Percentiles rank a stretch among this genome's conserved stretches.
phyloP scores from a whole-genome alignment of 2,113 vertebrate species.

The Alosa alosa region DNA sequence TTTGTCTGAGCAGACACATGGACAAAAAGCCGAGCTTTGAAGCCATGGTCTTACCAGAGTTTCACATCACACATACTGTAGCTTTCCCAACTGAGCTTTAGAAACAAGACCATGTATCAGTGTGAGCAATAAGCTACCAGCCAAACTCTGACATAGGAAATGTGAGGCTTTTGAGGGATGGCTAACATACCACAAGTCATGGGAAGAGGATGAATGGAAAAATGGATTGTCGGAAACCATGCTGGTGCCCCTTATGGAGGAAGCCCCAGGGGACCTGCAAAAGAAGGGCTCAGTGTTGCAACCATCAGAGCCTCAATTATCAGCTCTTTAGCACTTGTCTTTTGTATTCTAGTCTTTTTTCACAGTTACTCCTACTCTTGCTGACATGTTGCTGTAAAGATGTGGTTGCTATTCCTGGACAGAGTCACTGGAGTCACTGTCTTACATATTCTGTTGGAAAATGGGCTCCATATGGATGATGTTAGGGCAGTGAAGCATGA shows the following conservation, averaged over 20 bases:
- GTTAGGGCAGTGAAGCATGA: neutral
- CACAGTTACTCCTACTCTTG: neutral
- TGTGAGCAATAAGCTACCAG: neutral
- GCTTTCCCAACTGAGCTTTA: neutral
- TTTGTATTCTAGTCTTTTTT: neutral
- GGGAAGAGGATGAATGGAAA: slow-evolving; percentile 17
- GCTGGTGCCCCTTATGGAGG: neutral
- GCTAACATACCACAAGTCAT: slow-evolving; percentile 20
- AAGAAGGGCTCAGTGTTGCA: neutral
- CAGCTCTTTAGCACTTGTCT: neutral
- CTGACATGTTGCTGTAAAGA: neutral
- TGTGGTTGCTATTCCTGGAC: neutral
- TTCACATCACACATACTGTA: neutral
- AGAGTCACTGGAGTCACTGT: neutral
- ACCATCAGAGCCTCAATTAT: neutral
- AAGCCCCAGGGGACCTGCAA: slow-evolving; percentile 18
- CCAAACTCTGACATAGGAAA: neutral
- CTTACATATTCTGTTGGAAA: neutral
- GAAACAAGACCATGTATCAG: neutral
- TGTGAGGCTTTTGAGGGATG: neutral
- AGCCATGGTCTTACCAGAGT: neutral
- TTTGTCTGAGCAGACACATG: neutral
- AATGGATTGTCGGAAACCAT: slow-evolving; percentile 20
- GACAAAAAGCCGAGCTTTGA: neutral
- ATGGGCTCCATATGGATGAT: neutral